Conservation (phyloP, 2,113 vertebrate genomes). For the Microtus montanus region DNA sequence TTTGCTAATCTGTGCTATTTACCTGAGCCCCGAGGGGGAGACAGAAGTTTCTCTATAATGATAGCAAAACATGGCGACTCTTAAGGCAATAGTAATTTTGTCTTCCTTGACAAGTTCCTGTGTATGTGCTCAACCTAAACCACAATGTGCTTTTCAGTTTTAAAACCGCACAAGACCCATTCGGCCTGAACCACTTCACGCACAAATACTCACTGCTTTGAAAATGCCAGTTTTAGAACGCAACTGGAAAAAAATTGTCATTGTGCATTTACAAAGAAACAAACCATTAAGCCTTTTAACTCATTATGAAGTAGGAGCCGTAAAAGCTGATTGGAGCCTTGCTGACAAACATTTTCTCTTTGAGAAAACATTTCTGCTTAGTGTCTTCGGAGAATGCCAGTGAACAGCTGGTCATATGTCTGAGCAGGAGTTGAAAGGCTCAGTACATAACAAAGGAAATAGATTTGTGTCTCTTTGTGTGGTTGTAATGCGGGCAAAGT, state of each 20-base stretch:
- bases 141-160: background rate
- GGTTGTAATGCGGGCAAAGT: background rate
- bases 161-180: background rate
- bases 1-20: background rate
- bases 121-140: background rate
- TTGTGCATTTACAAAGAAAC: conserved; percentile 11
- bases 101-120: background rate
- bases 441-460: conserved; percentile 42
- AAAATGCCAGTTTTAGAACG: conserved; percentile 45
- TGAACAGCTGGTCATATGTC: conserved; percentile 13
- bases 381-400: conserved; percentile 49
- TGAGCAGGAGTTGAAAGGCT: conserved; percentile 49
- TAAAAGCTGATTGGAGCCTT: background rate
- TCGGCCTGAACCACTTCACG: background rate
- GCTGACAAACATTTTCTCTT: conserved; percentile 37
- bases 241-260: background rate
- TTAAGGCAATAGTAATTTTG: background rate
- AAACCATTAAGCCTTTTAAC: background rate
- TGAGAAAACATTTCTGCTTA: conserved; percentile 63
- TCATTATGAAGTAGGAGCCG: background rate
- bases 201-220: background rate
- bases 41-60: background rate
- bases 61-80: background rate
- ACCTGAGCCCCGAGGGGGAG: background rate
- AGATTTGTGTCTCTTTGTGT: conserved; percentile 50